phyloP scores from a whole-genome alignment of 1,140 invertebrate genomes.

The Drosophila sproati region DNA sequence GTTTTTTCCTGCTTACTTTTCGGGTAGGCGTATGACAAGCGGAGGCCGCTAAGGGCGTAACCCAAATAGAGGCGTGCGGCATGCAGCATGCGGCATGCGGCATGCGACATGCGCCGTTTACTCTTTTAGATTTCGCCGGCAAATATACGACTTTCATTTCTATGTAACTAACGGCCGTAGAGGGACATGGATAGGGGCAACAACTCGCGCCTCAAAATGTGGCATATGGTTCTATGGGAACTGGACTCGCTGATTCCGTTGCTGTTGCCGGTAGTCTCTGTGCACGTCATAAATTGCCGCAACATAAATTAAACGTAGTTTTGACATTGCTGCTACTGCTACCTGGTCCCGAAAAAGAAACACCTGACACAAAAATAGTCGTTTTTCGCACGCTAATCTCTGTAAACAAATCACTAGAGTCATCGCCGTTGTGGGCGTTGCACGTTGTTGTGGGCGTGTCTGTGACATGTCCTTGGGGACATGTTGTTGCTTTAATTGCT shows the following conservation, averaged over 20 bases:
- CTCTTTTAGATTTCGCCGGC: conserved; percentile 25
- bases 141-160: conserved; percentile 68
- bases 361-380: conserved; percentile 67
- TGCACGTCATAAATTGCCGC: conserved; percentile 64
- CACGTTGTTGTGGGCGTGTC: conserved; percentile 1
- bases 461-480: conserved; percentile 71
- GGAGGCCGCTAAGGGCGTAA: conserved; percentile 57
- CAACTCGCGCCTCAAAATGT: conserved; percentile 21
- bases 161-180: conserved; percentile 59
- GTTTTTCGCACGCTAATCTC: conserved; percentile 72
- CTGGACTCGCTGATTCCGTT: conserved; percentile 19
- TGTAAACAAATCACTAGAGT: conserved; percentile 75
- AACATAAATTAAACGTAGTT: conserved; percentile 77
- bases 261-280: not conserved
- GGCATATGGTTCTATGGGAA: conserved; percentile 22
- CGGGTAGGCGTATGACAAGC: conserved; percentile 71
- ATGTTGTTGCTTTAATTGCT: conserved; percentile 80
- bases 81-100: conserved; percentile 55
- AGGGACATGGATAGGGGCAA: conserved; percentile 4
- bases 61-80: conserved; percentile 74
- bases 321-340: conserved; percentile 43
- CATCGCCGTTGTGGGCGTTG: not conserved
- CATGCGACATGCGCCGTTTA: conserved; percentile 36
- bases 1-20: conserved; percentile 27
- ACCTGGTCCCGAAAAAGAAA: conserved; percentile 40